Evolutionary conservation across 1,140 invertebrate species (phyloP).

Genomic region (Mactra quadrangularis): DNA sequence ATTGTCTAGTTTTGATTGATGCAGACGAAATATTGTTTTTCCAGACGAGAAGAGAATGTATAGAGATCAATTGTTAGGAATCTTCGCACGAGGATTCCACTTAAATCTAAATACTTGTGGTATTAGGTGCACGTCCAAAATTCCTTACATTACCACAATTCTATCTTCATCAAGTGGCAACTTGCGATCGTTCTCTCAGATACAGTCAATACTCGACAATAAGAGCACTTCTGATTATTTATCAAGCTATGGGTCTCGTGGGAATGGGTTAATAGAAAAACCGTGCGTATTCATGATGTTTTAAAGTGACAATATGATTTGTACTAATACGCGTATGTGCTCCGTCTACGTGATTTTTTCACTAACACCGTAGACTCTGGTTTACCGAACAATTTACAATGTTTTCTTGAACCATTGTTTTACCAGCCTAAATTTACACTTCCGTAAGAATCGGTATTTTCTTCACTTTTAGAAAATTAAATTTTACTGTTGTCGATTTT

Average conservation of each 20-base stretch:
- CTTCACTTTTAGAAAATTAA: neutral
- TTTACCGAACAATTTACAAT: neutral
- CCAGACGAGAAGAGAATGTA: too few species aligned
- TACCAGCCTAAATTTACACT: neutral
- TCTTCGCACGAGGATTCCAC: neutral
- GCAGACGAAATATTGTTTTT: too few species aligned
- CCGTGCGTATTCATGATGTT: neutral
- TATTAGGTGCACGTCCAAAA: conserved; percentile 13
- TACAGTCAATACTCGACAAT: neutral
- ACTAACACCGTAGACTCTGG: neutral
- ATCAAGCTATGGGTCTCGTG: neutral
- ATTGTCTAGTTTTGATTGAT: too few species aligned
- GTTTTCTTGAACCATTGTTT: neutral
- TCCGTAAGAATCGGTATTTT: neutral
- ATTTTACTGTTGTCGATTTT: neutral
- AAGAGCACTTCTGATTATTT: neutral
- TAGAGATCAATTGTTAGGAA: too few species aligned
- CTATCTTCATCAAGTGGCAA: neutral
- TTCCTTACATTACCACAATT: neutral
- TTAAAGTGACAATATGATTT: too few species aligned
- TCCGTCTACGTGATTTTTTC: neutral
- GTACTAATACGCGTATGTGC: too few species aligned
- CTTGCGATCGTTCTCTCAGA: neutral
- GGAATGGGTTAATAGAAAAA: neutral
- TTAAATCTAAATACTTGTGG: conserved; percentile 14